phyloP scores from a whole-genome alignment of 2,797 vertebrate species.

The Emydoidea blandingii region DNA sequence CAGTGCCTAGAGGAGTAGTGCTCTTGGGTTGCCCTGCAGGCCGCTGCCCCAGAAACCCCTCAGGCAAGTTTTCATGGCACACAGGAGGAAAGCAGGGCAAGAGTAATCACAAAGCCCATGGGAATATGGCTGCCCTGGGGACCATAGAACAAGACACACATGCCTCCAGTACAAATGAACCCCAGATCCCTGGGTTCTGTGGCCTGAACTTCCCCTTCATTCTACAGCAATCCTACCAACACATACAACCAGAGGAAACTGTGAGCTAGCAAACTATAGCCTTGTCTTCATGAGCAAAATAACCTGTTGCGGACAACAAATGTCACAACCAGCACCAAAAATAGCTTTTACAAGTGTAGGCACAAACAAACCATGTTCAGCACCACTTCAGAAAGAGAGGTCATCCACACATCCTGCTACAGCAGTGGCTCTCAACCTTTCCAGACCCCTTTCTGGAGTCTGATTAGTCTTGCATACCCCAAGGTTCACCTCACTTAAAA shows the following conservation, averaged over 20 bases:
- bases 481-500: too few species aligned
- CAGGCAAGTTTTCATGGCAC: neutral
- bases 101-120: fast-evolving
- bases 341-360: neutral
- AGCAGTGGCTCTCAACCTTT: neutral
- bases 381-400: neutral
- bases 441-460: neutral
- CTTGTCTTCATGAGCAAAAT: neutral
- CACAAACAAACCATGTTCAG: fast-evolving
- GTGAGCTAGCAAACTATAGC: neutral
- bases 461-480: too few species aligned
- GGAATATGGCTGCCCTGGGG: neutral
- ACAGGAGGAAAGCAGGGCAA: fast-evolving
- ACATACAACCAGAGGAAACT: neutral
- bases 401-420: neutral
- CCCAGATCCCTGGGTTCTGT: neutral
- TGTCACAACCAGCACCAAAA: neutral
- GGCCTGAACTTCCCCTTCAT: neutral
- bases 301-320: neutral
- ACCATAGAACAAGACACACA: neutral
- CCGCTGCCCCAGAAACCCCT: neutral
- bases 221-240: neutral
- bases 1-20: neutral
- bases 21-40: neutral
- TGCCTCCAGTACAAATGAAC: neutral